A percentile compares a stretch with the other conserved stretches of the same genome.
These are phyloP conservation scores for Pseudotriccus pelzelni DNA, from an alignment of 2,797 vertebrate species.

Conservation along the genomic window DNA sequence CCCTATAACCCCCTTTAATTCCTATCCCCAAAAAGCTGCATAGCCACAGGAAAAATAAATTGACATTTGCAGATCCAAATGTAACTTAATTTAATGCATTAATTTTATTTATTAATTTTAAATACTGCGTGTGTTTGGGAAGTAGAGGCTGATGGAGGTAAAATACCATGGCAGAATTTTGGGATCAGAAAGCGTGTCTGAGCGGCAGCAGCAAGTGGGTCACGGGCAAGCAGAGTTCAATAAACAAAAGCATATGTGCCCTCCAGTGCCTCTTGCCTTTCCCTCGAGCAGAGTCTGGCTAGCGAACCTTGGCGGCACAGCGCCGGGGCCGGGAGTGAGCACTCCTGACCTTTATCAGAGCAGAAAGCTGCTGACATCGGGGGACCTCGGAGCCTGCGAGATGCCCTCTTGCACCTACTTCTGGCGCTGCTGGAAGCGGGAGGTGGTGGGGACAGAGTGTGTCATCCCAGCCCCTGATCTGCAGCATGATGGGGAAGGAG, in stretches of 20 bases:
- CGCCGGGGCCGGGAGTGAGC: neutral
- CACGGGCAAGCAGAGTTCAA: slow-evolving; percentile 34
- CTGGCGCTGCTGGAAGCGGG: neutral
- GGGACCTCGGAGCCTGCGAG: neutral
- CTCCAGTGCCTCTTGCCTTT: slow-evolving; percentile 42
- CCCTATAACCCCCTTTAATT: neutral
- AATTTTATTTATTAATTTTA: neutral
- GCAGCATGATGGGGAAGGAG: neutral
- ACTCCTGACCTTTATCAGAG: slow-evolving; percentile 33
- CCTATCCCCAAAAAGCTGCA: neutral
- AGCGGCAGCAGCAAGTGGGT: slow-evolving; percentile 43
- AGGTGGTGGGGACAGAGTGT: accelerated
- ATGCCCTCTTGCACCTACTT: neutral
- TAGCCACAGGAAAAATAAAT: neutral
- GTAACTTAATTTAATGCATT: neutral
- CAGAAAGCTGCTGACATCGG: slow-evolving; percentile 19
- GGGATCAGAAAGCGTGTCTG: neutral
- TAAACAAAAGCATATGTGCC: slow-evolving; percentile 59
- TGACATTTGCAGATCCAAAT: neutral
- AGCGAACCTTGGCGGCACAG: neutral
- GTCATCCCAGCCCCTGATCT: neutral
- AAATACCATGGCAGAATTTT: neutral
- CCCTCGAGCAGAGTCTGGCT: slow-evolving; percentile 22
- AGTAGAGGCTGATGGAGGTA: neutral
- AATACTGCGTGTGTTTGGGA: neutral